These are phyloP conservation scores for Penelope pileata DNA, from an alignment of 2,113 vertebrate genomes.

Conservation along the genomic window DNA sequence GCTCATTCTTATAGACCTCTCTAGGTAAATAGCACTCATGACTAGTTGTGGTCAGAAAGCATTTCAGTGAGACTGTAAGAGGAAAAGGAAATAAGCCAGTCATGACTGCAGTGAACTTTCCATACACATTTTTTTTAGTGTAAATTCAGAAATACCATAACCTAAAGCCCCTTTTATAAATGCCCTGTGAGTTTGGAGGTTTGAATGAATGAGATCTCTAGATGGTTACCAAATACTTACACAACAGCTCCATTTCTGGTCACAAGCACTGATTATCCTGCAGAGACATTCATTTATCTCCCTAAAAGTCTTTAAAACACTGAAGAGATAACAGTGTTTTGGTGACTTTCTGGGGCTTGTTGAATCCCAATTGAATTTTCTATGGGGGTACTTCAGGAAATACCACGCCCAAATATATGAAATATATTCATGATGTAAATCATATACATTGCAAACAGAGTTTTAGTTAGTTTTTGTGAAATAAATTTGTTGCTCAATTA, in stretches of 20 bases:
- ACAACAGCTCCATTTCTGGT: background rate
- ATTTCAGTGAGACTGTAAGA: background rate
- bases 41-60: background rate
- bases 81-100: background rate
- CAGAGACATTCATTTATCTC: background rate
- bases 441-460: background rate
- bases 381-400: background rate
- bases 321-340: background rate
- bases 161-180: background rate
- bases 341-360: accelerated
- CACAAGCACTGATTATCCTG: background rate
- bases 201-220: background rate
- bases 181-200: background rate
- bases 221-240: accelerated
- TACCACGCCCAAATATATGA: background rate
- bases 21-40: background rate
- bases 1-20: background rate
- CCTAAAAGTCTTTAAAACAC: background rate
- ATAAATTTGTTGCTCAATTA: background rate
- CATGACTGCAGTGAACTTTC: background rate
- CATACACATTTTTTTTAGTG: background rate
- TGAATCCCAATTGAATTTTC: background rate
- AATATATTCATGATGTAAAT: background rate
- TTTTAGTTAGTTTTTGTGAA: background rate
- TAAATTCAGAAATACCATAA: background rate